These are phyloP conservation scores for Tachystola acroxantha DNA, from an alignment of 2,888 invertebrate genomes.

Conservation along the genomic window DNA sequence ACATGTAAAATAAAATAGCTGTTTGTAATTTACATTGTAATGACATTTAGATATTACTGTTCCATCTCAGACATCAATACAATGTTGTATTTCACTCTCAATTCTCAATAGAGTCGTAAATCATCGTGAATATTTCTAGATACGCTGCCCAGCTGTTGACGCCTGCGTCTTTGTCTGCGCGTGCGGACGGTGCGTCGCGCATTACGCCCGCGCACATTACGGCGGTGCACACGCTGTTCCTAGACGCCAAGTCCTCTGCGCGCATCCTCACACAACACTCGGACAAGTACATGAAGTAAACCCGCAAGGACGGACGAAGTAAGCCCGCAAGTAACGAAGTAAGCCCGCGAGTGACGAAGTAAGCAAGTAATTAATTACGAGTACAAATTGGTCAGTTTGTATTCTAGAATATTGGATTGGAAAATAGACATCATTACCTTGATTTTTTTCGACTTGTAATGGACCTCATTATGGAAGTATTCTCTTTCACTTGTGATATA, in stretches of 20 bases:
- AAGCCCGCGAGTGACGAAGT: neutral
- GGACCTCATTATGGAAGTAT: no score
- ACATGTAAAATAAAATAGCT: no score
- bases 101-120: no score
- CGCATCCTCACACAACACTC: slow-evolving; percentile 93
- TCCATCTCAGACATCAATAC: no score
- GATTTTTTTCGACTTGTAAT: no score
- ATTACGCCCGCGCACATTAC: slow-evolving; percentile 90
- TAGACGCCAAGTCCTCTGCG: slow-evolving; percentile 97
- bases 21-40: no score
- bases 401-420: no score
- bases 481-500: slow-evolving; percentile 8
- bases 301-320: neutral
- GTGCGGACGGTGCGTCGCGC: slow-evolving; percentile 88
- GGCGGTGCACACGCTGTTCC: slow-evolving; percentile 91
- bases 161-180: slow-evolving; percentile 92
- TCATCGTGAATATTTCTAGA: no score
- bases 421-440: no score
- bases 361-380: neutral
- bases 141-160: slow-evolving; percentile 97
- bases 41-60: no score
- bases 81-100: no score
- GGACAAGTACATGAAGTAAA: slow-evolving; percentile 93
- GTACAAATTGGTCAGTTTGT: no score
- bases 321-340: neutral